A percentile compares a stretch with the other conserved stretches of the same genome.
Evolutionary conservation across 1,140 invertebrate genomes (phyloP).

Genomic region (Thrips palmi): DNA sequence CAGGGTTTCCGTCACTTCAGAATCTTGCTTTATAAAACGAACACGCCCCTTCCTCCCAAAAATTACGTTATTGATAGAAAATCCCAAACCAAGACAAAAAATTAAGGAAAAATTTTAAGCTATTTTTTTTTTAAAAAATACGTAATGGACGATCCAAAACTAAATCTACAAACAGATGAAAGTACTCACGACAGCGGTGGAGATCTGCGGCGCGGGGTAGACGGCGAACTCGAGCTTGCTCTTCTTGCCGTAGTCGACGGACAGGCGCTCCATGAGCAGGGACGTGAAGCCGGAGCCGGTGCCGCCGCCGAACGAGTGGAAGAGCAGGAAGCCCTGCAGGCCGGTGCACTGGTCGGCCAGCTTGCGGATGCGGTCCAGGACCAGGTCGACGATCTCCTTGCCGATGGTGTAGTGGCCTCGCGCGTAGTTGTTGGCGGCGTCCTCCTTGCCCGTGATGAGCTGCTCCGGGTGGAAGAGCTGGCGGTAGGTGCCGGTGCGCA

Average conservation of each 20-base stretch:
- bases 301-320: constrained; percentile 61
- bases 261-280: constrained; percentile 54
- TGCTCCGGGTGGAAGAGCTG: constrained; percentile 39
- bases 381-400: constrained; percentile 31
- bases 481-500: constrained; percentile 34
- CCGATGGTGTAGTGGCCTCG: constrained; percentile 60
- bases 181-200: too few relatives aligned
- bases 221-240: constrained; percentile 57
- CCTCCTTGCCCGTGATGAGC: constrained; percentile 39
- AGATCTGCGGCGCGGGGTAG: constrained; percentile 55
- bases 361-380: constrained; percentile 21
- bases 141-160: constrained; percentile 32
- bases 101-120: background rate
- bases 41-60: background rate
- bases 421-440: constrained; percentile 59
- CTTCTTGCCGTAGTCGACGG: constrained; percentile 53
- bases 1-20: background rate
- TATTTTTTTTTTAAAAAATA: constrained; percentile 18
- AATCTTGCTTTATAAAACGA: background rate
- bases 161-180: constrained; percentile 31
- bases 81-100: constrained; percentile 21
- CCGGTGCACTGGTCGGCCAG: constrained; percentile 26
- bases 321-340: constrained; percentile 56
- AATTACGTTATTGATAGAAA: constrained; percentile 22
- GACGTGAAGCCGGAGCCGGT: constrained; percentile 65